Percentiles rank a stretch among this genome's conserved stretches.
Conservation (phyloP, 2,113 vertebrate genomes). For the Cavia porcellus region DNA sequence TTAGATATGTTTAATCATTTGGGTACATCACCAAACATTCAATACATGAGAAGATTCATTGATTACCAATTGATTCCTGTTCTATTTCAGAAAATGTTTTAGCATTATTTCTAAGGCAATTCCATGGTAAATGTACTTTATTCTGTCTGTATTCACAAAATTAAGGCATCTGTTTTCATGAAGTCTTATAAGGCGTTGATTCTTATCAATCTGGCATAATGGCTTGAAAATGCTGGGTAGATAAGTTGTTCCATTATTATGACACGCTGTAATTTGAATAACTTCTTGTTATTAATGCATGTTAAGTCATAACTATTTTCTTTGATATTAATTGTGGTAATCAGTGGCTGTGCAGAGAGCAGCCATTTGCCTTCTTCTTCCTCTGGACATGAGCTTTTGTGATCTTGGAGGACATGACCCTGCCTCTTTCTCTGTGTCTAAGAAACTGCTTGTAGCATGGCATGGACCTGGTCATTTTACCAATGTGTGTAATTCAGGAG, state of each 20-base stretch:
- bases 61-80: neutral
- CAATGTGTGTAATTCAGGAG: neutral
- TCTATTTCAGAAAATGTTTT: neutral
- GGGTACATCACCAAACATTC: neutral
- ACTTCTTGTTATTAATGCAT: neutral
- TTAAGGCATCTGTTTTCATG: neutral
- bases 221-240: neutral
- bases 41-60: neutral
- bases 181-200: neutral
- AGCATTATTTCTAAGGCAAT: neutral
- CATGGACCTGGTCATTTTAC: neutral
- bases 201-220: neutral
- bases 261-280: neutral
- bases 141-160: neutral
- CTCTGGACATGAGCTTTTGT: neutral
- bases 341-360: neutral
- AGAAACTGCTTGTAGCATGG: neutral
- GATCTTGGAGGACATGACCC: neutral
- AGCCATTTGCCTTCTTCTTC: neutral
- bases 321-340: slow-evolving; percentile 34
- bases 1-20: neutral
- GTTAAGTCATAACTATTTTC: slow-evolving; percentile 6
- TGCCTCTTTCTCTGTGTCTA: neutral
- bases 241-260: neutral
- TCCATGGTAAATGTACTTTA: neutral